Conservation (phyloP, 1,140 invertebrate genomes). For the Leptopilina boulardi region DNA sequence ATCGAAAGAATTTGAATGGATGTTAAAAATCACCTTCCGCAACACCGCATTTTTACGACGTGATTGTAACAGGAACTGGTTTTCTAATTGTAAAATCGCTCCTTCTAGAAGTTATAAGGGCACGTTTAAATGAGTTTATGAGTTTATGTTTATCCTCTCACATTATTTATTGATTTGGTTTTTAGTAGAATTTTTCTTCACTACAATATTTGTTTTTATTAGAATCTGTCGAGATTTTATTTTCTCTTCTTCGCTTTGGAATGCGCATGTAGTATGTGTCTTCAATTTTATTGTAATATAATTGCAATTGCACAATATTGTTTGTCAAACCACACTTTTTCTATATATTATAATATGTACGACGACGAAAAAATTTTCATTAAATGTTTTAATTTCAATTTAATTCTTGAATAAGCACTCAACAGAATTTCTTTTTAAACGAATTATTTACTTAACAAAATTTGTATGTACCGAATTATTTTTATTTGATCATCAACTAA, state of each 20-base stretch:
- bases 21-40: slow-evolving; percentile 17
- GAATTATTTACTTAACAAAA: too few species aligned
- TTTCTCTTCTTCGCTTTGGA: background rate
- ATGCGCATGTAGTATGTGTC: too few species aligned
- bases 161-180: background rate
- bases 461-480: too few species aligned
- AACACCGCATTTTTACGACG: slow-evolving; percentile 22
- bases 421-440: too few species aligned
- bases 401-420: too few species aligned
- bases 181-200: slow-evolving; percentile 33
- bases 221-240: background rate
- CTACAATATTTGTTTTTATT: background rate
- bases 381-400: too few species aligned
- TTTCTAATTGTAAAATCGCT: slow-evolving; percentile 28
- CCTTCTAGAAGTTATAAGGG: background rate
- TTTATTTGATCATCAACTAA: too few species aligned
- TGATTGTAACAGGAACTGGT: slow-evolving; percentile 17
- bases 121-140: slow-evolving; percentile 23
- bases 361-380: too few species aligned
- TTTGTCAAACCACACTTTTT: too few species aligned
- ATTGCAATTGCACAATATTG: too few species aligned
- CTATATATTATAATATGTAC: too few species aligned
- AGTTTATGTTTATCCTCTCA: background rate
- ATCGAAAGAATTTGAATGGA: slow-evolving; percentile 13
- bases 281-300: background rate